phyloP scores from a whole-genome alignment of 2,797 vertebrate genomes.

The Thaleichthys pacificus region DNA sequence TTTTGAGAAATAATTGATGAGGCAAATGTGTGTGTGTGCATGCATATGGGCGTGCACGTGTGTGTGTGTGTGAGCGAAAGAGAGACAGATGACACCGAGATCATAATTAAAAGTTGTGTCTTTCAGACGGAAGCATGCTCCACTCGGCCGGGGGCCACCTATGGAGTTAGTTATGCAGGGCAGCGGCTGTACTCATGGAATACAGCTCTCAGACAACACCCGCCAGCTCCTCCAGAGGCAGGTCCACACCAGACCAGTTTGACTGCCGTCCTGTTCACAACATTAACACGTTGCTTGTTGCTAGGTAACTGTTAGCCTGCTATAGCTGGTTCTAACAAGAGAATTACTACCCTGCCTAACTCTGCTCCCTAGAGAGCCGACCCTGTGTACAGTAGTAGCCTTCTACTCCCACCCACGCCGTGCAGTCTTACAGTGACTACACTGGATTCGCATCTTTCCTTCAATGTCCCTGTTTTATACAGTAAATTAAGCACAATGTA shows the following conservation, averaged over 20 bases:
- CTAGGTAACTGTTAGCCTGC: conserved; percentile 65
- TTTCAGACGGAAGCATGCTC: conserved; percentile 62
- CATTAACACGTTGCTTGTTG: conserved; percentile 51
- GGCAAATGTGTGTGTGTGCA: conserved; percentile 12
- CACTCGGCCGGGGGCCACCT: conserved; percentile 38
- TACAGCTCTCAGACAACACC: conserved; percentile 35
- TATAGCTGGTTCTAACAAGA: conserved; percentile 24
- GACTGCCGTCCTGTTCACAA: conserved; percentile 12
- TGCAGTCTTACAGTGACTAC: not conserved
- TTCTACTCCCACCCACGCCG: too few species aligned
- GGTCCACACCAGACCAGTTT: conserved; percentile 13
- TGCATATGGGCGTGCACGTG: not conserved
- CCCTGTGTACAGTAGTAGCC: not conserved
- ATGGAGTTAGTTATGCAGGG: too few species aligned
- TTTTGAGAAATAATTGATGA: conserved; percentile 71
- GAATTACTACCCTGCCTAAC: conserved; percentile 13
- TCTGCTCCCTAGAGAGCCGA: conserved; percentile 28
- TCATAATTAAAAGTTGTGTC: not conserved
- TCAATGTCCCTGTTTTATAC: too few species aligned
- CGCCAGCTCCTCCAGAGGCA: not conserved
- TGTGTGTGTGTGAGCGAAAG: not conserved
- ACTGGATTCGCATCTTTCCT: too few species aligned
- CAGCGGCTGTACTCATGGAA: conserved; percentile 23
- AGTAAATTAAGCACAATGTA: too few species aligned
- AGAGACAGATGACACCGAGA: conserved; percentile 1